Evolutionary conservation across 2,888 invertebrate genomes (phyloP), one percentile per base, ranked within the genome.

Genomic region (Alloplasta piceator): DNA sequence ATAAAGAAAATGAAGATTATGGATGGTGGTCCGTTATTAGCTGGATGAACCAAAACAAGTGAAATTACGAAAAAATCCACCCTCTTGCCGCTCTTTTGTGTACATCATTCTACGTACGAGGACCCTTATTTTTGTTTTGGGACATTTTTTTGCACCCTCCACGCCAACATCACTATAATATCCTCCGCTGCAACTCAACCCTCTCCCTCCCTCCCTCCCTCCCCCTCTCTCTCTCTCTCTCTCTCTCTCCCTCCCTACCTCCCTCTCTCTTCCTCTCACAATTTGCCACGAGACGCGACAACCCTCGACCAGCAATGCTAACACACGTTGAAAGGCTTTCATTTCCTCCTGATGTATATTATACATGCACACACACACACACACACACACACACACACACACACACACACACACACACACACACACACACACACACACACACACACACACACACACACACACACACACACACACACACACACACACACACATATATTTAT

Each of bases 161-260:
- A 14, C 10, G 26, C 26, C 26, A 26, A 26, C 26, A 26, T 26
- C 26, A 26, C 46, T 16, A 9, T 26, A 36, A 9, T 26, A 36
- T 46, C 39, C 50, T 14, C n/a, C 67, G 73, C 68, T 63, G 48
- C 78, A 39, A 55, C 26, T 26, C 26, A 26, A 55, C 14, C 46
- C 76, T 72, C 79, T 79, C 75, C 75, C 66, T 76, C 79, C 79
- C 63, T 73, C 71, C 55, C 48, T 55, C 12, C 14, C 46, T 58
- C 81, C 66, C 50, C 12, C 56, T 12, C 72, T 72, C 68, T 73
- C 80, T 82, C 66, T 75, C 67, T 64, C 55, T 9, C 39, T 68
- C 67, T 50, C 48, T 64, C 46, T 70, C 71, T 55, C n/a, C n/a
- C n/a, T n/a, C n/a, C n/a, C n/a, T n/a, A n/a, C n/a, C n/a, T n/a